Conservation (phyloP, 2,888 invertebrate species). For the Eupsilia transversa region DNA sequence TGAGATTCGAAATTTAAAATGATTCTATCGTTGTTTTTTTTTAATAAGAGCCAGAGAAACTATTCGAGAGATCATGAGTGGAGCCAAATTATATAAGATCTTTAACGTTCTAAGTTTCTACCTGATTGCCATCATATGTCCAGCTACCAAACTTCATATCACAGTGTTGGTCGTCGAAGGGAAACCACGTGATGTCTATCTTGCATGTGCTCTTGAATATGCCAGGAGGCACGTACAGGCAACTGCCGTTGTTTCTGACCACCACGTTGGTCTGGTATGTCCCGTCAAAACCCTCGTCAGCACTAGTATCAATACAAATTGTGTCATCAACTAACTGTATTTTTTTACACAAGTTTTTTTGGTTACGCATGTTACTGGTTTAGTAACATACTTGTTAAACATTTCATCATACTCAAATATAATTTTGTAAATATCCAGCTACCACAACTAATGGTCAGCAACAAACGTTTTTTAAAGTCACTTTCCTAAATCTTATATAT, state of each 20-base stretch:
- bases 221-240: slow-evolving; percentile 99
- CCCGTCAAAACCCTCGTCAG: slow-evolving; percentile 99
- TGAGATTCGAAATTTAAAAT: slow-evolving; percentile 11
- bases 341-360: slow-evolving; percentile 23
- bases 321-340: slow-evolving; percentile 66
- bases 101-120: slow-evolving; percentile 81
- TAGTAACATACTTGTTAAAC: background rate
- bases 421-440: background rate
- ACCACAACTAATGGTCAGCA: background rate
- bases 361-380: background rate
- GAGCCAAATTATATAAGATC: slow-evolving; percentile 40
- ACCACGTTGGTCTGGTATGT: slow-evolving; percentile 99
- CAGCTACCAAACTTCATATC: slow-evolving; percentile 99
- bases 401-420: background rate
- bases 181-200: slow-evolving; percentile 99
- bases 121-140: slow-evolving; percentile 99
- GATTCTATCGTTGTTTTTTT: background rate
- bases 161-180: slow-evolving; percentile 99
- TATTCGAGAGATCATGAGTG: slow-evolving; percentile 11
- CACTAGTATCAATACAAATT: slow-evolving; percentile 92
- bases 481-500: background rate
- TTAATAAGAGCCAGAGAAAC: slow-evolving; percentile 30
- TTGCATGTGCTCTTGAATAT: slow-evolving; percentile 99
- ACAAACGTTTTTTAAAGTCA: slow-evolving; percentile 7
- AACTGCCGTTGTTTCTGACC: slow-evolving; percentile 99